These are phyloP conservation scores for Drosophila seguyi DNA, from an alignment of 1,140 invertebrate species.

Conservation along the genomic window DNA sequence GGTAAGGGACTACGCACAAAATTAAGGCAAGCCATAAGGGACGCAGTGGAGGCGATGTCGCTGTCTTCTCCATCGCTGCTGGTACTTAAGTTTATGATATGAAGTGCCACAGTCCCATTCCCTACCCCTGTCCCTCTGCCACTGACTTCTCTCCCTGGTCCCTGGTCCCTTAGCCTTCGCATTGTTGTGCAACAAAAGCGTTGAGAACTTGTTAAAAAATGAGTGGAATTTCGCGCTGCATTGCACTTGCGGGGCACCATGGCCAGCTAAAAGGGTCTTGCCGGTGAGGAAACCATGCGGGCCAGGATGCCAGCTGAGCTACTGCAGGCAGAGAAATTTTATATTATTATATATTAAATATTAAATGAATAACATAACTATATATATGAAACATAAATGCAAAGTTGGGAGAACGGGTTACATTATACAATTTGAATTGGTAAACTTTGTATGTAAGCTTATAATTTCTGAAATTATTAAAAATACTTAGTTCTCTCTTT, in stretches of 20 bases:
- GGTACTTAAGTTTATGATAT: slow-evolving; percentile 62
- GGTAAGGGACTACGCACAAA: slow-evolving; percentile 30
- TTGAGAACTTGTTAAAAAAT: slow-evolving; percentile 81
- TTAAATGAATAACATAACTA: not conserved
- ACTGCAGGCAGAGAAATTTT: slow-evolving; percentile 14
- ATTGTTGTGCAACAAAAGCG: slow-evolving; percentile 80
- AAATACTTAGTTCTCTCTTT: too few species aligned
- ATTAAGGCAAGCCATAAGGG: slow-evolving; percentile 18
- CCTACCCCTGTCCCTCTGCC: not conserved
- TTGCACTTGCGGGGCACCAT: slow-evolving; percentile 64
- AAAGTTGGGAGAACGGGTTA: too few species aligned
- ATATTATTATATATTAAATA: too few species aligned
- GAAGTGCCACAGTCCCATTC: slow-evolving; percentile 49
- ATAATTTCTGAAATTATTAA: too few species aligned
- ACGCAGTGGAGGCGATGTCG: slow-evolving; percentile 23
- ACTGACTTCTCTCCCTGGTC: slow-evolving; percentile 25
- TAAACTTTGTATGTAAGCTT: too few species aligned
- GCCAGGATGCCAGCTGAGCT: slow-evolving; percentile 29
- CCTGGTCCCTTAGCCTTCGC: slow-evolving; percentile 57
- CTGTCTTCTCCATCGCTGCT: slow-evolving; percentile 33
- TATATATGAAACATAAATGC: not conserved
- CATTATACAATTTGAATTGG: too few species aligned
- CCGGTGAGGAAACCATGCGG: slow-evolving; percentile 17
- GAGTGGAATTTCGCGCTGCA: slow-evolving; percentile 81
- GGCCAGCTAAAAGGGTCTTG: slow-evolving; percentile 28